Evolutionary conservation across 2,797 vertebrate genomes (phyloP).

Genomic region (Dendrocincla tyrannina): DNA sequence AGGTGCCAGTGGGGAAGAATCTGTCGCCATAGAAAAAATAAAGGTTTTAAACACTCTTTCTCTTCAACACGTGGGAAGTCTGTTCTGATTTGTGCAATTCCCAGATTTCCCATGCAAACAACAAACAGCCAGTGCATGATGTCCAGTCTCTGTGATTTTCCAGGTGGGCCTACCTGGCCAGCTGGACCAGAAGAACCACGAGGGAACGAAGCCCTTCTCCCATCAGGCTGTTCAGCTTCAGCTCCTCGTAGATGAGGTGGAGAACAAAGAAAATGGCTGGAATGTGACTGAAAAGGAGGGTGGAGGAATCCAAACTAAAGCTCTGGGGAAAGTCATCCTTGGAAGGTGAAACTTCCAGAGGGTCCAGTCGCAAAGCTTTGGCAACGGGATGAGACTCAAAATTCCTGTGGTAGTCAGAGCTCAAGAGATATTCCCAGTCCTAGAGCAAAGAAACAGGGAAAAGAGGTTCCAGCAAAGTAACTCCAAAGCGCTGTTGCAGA

Average conservation of each 20-base stretch:
- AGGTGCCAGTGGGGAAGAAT: not conserved
- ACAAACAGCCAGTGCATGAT: fast-evolving
- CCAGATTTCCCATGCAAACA: not conserved
- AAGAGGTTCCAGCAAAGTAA: not conserved
- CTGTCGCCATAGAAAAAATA: not conserved
- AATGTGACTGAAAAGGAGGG: slow-evolving; percentile 90
- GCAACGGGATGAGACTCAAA: slow-evolving; percentile 82
- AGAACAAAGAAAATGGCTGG: slow-evolving; percentile 94
- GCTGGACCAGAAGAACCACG: slow-evolving; percentile 89
- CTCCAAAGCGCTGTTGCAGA: not conserved
- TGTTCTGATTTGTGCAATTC: not conserved
- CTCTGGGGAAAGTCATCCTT: slow-evolving; percentile 75
- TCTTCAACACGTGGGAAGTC: not conserved
- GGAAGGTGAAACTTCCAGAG: slow-evolving; percentile 44
- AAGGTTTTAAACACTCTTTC: not conserved
- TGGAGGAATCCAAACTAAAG: slow-evolving; percentile 86
- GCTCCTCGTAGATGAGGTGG: slow-evolving; percentile 94
- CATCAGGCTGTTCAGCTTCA: slow-evolving; percentile 93
- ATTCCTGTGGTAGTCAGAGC: slow-evolving; percentile 90
- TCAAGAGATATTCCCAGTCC: slow-evolving; percentile 93
- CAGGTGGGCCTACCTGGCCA: slow-evolving; percentile 84
- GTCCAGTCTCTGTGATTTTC: fast-evolving
- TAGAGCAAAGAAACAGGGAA: slow-evolving; percentile 54
- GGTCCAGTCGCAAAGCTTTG: slow-evolving; percentile 76
- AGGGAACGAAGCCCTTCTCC: slow-evolving; percentile 86